Conservation (phyloP, 2,888 invertebrate species). For the Rhamnusium bicolor region DNA sequence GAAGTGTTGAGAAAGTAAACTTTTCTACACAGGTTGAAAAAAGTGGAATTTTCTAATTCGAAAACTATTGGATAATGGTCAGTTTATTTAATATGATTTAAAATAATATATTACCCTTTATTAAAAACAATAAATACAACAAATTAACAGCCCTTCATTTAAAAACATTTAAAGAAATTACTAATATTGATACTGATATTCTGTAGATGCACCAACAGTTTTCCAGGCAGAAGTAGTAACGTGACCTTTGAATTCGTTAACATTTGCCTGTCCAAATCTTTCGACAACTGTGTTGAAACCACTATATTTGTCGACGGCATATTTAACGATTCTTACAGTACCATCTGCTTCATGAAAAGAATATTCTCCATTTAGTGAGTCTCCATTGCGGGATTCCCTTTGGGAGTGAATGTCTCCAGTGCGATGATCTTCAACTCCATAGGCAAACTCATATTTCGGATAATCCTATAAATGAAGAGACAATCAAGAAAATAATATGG, state of each 20-base stretch:
- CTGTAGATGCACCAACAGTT: neutral
- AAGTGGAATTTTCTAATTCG: too few relatives aligned
- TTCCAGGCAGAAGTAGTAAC: neutral
- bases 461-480: slow-evolving; percentile 68
- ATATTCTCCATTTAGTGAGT: slow-evolving; percentile 70
- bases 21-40: too few relatives aligned
- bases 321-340: slow-evolving; percentile 46
- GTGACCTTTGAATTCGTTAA: too few relatives aligned
- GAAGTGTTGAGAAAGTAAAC: too few relatives aligned
- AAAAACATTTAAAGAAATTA: neutral
- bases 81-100: too few relatives aligned
- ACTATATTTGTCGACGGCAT: slow-evolving; percentile 49
- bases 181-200: neutral
- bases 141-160: neutral
- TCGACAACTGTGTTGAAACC: slow-evolving; percentile 75
- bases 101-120: too few relatives aligned
- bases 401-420: slow-evolving; percentile 72
- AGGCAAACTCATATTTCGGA: slow-evolving; percentile 75
- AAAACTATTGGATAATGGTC: too few relatives aligned
- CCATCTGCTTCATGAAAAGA: slow-evolving; percentile 58
- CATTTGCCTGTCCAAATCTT: slow-evolving; percentile 70
- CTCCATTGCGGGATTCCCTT: slow-evolving; percentile 74
- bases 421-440: slow-evolving; percentile 74
- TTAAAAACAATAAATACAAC: neutral
- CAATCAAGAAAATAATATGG: neutral